Evolutionary conservation across 2,888 invertebrate species (phyloP), one percentile per base, ranked within the genome.

Genomic region (Trachelus tabidus): DNA sequence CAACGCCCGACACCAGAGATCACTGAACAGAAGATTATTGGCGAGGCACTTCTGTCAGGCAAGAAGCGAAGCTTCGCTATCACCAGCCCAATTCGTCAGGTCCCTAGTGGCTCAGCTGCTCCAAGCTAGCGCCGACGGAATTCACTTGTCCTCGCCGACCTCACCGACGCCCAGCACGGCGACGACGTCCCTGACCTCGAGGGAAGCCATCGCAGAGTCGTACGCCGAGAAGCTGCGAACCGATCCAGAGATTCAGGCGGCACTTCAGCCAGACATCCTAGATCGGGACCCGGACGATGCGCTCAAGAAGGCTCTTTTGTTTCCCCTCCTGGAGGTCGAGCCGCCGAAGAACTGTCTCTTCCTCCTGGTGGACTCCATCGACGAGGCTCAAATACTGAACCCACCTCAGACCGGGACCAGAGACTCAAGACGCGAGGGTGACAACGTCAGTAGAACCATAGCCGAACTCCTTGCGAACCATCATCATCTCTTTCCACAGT

Each of bases 211-310:
- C n/a, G 96, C 96, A 0, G 96, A 96, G 83, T 95, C 96, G 2
- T 97, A 96, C 89, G 95, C 96, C 80, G 96, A 96, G 82, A 95
- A 96, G 89, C 89, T 97, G 31, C 93, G 96, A 73, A 94, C 94
- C 0, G 97, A 97, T 86, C 94, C 96, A 0, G 97, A 97, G 83
- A 96, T 98, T 75, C 96, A 96, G 83, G 95, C 96, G 83, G 96
- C 96, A 0, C 92, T 98, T 68, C 93, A 95, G 68, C 96, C 97
- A 0, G 96, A 96, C 80, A 96, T 96, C 82, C 94, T 97, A 85
- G 97, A 98, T 87, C 94, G 95, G 86, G 96, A 97, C 88, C 98
- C 98, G 0, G 98, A 98, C 87, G 97, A 98, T 87, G 97, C 98
- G 77, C 96, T 98, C 89, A 97, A 97, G 88, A 95, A 96, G 87